Base-by-base conservation (phyloP, 1,140 invertebrate species). In the Drosophila guanche region DNA sequence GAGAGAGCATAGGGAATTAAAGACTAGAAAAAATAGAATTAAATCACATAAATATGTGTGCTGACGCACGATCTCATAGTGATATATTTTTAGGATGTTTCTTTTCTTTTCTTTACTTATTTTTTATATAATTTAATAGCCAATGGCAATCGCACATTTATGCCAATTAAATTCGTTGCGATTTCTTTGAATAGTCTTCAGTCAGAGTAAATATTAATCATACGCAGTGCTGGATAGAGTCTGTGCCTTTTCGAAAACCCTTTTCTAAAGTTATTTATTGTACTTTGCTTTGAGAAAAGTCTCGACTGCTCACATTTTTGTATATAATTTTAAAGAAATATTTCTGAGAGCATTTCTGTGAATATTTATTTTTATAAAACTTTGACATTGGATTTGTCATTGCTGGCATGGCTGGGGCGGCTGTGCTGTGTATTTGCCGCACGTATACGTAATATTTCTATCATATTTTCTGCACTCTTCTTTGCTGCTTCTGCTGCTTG, bases 311-410 rank as follows among this genome's bases (percentile, higher is more conserved):
- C n/a, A n/a, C 25, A 10, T 40, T 23, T 46, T 61, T 50, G 48
- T 23, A 12, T 61, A 40, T 29, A 63, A 58, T 47, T 61, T 61
- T 37, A 41, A 37, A 27, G 43, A 37, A 69, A 61, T 37, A 69
- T 43, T 25, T 57, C 68, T 68, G 29, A 25, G 27, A 67, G n/a
- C 62, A 48, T 65, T 65, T 74, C 68, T 63, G n/a, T 63, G n/a
- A 88, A 88, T 83, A 89, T 88, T 88, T 89, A 89, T 89, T 89
- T 89, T 89, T 89, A 89, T 89, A 89, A 89, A 79, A 68, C 76
- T 89, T 79, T 89, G 88, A 90, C 89, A 90, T 90, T 90, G 89
- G 79, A 79, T 90, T 85, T 90, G 88, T 90, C 88, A 90, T 90
- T 90, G 88, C 83, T 77, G 74, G 29, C 29, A 8, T 8, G 29